Conservation (phyloP, 2,888 invertebrate species). For the Lydus trimaculatus region DNA sequence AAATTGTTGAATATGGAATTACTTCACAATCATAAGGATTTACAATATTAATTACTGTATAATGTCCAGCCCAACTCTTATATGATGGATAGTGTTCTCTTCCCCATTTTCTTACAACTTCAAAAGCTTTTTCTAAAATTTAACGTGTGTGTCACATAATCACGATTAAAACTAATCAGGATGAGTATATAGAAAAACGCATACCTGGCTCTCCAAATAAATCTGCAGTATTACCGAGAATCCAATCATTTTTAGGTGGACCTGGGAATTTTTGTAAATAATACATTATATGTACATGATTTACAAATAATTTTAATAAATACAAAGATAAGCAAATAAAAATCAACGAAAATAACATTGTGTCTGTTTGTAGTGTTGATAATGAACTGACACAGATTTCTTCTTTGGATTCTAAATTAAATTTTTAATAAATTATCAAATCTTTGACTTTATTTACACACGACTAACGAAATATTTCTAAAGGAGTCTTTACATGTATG, state of each 20-base stretch:
- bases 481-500: too few species aligned
- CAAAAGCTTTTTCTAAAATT: not conserved
- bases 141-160: too few species aligned
- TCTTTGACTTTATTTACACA: too few species aligned
- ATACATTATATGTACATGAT: not conserved
- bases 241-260: not conserved
- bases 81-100: not conserved
- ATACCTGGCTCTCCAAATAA: not conserved
- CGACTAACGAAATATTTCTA: too few species aligned
- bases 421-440: too few species aligned
- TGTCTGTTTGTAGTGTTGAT: too few species aligned
- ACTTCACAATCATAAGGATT: conserved; percentile 20
- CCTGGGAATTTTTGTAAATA: not conserved
- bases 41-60: conserved; percentile 12
- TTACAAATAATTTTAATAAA: not conserved
- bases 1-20: not conserved
- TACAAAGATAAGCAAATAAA: not conserved
- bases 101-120: not conserved
- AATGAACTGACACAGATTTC: too few species aligned
- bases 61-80: too few species aligned
- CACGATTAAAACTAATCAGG: too few species aligned
- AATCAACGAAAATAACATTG: not conserved
- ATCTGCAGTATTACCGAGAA: not conserved
- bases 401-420: too few species aligned
- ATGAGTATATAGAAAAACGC: too few species aligned